Percentiles rank a stretch among this genome's conserved stretches.
Conservation (phyloP, 2,797 vertebrate species). For the Neostethus bicornis region DNA sequence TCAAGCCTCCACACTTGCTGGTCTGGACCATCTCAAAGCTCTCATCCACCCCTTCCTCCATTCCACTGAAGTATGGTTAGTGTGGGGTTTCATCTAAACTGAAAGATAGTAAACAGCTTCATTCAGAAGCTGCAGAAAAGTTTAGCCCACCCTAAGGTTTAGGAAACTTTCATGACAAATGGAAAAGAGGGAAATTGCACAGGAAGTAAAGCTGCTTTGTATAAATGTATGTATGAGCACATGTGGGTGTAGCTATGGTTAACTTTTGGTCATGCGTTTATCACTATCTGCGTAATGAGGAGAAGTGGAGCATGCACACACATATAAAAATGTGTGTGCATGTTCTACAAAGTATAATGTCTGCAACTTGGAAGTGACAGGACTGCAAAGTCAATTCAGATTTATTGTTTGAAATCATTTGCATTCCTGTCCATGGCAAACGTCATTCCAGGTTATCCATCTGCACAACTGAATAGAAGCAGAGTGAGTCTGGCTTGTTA, state of each 20-base stretch:
- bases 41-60: constrained; percentile 62
- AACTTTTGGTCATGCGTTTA: constrained; percentile 22
- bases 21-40: constrained; percentile 92
- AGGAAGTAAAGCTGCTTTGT: constrained; percentile 24
- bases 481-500: constrained; percentile 74
- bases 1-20: constrained; percentile 66
- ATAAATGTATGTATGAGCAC: constrained; percentile 2
- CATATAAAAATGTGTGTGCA: constrained; percentile 78
- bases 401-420: constrained; percentile 47
- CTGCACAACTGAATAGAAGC: constrained; percentile 73
- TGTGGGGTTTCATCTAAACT: constrained; percentile 91
- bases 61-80: constrained; percentile 84
- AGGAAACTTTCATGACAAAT: constrained; percentile 61
- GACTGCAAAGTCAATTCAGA: constrained; percentile 36
- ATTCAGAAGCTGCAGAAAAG: constrained; percentile 83
- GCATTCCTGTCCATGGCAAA: constrained; percentile 61
- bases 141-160: constrained; percentile 77
- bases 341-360: constrained; percentile 77
- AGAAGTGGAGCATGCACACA: constrained; percentile 74
- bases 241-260: constrained; percentile 10
- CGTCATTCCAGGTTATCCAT: constrained; percentile 75
- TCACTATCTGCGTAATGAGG: constrained; percentile 49
- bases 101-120: constrained; percentile 95
- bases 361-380: constrained; percentile 49
- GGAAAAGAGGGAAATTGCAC: constrained; percentile 30